Base-by-base conservation (phyloP, 2,888 invertebrate species). In the Yponomeuta malinellus region DNA sequence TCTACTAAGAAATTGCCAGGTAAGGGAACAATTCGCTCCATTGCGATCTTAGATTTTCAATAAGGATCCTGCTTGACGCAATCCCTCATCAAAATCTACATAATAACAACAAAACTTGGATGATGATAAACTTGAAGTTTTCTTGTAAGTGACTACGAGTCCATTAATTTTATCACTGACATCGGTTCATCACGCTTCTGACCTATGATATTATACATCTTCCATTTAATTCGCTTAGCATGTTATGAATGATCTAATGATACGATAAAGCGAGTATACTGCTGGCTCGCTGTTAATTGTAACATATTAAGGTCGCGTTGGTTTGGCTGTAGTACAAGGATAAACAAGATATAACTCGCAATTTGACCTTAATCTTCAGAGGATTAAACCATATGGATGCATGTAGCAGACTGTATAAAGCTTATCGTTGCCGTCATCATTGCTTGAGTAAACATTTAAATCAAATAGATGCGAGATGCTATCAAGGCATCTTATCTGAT, bases 371-470 rank as follows among this genome's bases (percentile, higher is more conserved):
- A 59, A 59, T 15, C 12, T 59, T 59, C 4, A 59, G 52, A 15
- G 52, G 52, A 59, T 59, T 59, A 59, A 59, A 15, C 52, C 52
- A 59, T 59, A 59, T 59, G 52, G 12, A 59, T 59, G 52, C 52
- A 59, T 59, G 8, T 59, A 59, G 52, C 52, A 59, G 52, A 59
- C 52, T 59, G 52, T 59, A 15, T 59, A 59, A 15, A 59, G 52
- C 68, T 68, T 66, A 71, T 67, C 31, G 72, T 64, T 74, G 74
- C 73, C 77, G 75, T 76, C 76, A 76, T 74, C 73, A 68, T 69
- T 68, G 63, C 31, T 31, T 71, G 59, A 64, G 66, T 70, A 76
- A 75, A 76, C 75, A 77, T 63, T 72, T 67, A 72, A 71, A 72
- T 72, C 73, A 75, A 77, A 77, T 74, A 75, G 72, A 70, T 59